These are phyloP conservation scores for Diphyllodes magnificus DNA, from an alignment of 2,113 vertebrate species.

Conservation along the genomic window DNA sequence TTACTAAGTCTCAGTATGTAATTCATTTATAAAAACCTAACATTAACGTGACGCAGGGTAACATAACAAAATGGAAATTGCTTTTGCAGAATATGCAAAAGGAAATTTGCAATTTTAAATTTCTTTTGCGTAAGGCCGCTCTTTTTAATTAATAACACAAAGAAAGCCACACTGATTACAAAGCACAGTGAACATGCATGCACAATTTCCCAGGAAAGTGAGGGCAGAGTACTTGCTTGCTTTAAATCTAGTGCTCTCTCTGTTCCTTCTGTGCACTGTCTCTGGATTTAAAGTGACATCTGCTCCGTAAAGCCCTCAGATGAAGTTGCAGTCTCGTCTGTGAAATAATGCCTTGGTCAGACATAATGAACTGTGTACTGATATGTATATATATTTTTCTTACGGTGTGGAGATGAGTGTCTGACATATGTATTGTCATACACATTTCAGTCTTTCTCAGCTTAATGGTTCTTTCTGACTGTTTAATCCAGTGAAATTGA, in stretches of 20 bases:
- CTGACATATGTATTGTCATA: neutral
- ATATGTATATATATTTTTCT: neutral
- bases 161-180: neutral
- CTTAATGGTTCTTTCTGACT: neutral
- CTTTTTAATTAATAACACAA: neutral
- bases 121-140: neutral
- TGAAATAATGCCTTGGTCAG: neutral
- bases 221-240: neutral
- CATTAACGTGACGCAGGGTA: neutral
- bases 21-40: neutral
- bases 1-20: neutral
- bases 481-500: neutral
- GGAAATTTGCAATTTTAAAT: neutral
- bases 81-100: neutral
- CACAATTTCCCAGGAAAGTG: neutral
- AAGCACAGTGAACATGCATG: neutral
- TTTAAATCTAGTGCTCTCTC: conserved; percentile 15
- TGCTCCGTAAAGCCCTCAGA: neutral
- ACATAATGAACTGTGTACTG: neutral
- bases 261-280: neutral
- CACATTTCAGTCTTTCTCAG: neutral
- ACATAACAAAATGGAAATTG: neutral
- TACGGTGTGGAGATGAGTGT: neutral
- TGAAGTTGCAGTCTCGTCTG: neutral
- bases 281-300: neutral